phyloP scores from a whole-genome alignment of 2,797 vertebrate species.

The Argya squamiceps region DNA sequence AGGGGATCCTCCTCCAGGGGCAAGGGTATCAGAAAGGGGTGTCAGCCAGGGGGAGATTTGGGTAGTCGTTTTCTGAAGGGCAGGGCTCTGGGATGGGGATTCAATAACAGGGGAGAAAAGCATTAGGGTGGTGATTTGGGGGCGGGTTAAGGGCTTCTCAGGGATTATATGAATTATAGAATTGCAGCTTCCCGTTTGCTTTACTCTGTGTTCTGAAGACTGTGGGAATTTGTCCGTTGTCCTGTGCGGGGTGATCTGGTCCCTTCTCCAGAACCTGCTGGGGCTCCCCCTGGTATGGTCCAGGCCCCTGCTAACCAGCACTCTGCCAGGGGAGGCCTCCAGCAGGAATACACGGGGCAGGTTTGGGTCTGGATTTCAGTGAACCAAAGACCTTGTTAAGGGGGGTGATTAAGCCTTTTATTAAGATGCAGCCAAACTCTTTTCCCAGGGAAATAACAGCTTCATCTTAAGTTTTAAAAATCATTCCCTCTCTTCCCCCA shows the following conservation, averaged over 20 bases:
- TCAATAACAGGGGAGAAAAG: slow-evolving; percentile 53
- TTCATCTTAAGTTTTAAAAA: slow-evolving; percentile 72
- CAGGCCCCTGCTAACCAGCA: background rate
- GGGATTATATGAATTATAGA: slow-evolving; percentile 75
- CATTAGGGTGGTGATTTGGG: slow-evolving; percentile 67
- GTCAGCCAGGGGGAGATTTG: background rate
- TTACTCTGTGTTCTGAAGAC: slow-evolving; percentile 60
- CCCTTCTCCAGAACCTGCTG: slow-evolving; percentile 11
- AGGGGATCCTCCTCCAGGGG: background rate
- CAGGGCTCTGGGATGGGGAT: slow-evolving; percentile 52
- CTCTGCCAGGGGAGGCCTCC: background rate
- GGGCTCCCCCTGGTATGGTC: background rate
- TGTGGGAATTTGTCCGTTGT: slow-evolving; percentile 22
- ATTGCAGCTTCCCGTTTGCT: slow-evolving; percentile 69
- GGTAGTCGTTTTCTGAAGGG: background rate
- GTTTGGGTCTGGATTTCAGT: slow-evolving; percentile 61
- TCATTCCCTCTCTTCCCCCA: slow-evolving; percentile 66
- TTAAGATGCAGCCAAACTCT: slow-evolving; percentile 72
- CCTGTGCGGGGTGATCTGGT: background rate
- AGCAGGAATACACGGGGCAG: slow-evolving; percentile 29
- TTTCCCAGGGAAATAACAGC: slow-evolving; percentile 73
- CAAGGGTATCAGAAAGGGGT: background rate
- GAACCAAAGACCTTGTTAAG: slow-evolving; percentile 66
- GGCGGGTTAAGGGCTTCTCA: slow-evolving; percentile 78
- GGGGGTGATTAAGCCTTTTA: slow-evolving; percentile 69